phyloP scores from a whole-genome alignment of 2,888 invertebrate genomes.

The Melangyna quadrimaculata region DNA sequence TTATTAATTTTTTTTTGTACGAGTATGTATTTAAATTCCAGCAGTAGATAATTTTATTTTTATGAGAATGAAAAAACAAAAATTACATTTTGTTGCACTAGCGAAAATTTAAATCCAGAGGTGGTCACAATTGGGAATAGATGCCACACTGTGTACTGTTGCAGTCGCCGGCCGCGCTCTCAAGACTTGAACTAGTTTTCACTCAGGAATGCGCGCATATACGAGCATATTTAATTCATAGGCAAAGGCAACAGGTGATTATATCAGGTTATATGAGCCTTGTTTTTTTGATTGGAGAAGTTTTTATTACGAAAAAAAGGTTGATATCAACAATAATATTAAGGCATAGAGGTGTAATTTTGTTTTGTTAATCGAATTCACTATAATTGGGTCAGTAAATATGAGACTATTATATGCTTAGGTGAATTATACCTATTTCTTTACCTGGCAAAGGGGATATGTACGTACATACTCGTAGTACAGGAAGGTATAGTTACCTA shows the following conservation, averaged over 20 bases:
- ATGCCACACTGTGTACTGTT: background rate
- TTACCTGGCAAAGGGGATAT: too few relatives aligned
- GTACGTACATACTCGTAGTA: too few relatives aligned
- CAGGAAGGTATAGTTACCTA: too few relatives aligned
- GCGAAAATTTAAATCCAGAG: background rate
- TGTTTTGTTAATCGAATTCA: background rate
- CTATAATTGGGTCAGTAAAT: conserved; percentile 18
- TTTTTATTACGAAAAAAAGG: background rate
- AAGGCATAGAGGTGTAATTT: background rate
- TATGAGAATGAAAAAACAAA: background rate
- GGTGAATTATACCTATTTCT: too few relatives aligned
- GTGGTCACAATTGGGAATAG: background rate
- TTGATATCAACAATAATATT: background rate
- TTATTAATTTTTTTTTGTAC: conserved; percentile 65
- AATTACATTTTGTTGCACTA: background rate
- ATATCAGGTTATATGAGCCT: conserved; percentile 12
- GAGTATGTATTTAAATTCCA: conserved; percentile 31
- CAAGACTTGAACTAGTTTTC: conserved; percentile 49
- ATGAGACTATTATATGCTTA: too few relatives aligned
- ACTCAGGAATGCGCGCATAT: conserved; percentile 33
- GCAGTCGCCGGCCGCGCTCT: background rate
- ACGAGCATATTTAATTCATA: conserved; percentile 11
- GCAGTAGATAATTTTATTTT: background rate
- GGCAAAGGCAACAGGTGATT: conserved; percentile 50
- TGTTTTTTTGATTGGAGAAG: conserved; percentile 1